These are phyloP conservation scores for Diplazon laetatorius DNA, from an alignment of 2,888 invertebrate genomes.

Conservation along the genomic window DNA sequence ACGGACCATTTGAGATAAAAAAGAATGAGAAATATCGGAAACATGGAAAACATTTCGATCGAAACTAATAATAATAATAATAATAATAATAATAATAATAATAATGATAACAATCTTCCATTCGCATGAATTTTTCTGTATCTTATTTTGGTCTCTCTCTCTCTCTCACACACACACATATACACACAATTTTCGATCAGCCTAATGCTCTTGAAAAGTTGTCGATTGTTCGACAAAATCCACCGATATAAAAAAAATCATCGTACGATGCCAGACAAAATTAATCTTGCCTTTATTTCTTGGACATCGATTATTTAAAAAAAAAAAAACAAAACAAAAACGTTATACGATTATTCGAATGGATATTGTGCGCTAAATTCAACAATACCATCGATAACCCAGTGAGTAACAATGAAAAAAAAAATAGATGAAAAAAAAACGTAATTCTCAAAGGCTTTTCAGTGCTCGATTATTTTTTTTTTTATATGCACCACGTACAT, in stretches of 20 bases:
- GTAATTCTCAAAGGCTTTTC: slow-evolving; percentile 20
- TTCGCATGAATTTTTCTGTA: slow-evolving; percentile 52
- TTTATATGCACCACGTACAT: slow-evolving; percentile 20
- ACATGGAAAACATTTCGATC: slow-evolving; percentile 31
- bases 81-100: too few species aligned
- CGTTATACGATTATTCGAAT: too few species aligned
- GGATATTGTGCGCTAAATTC: slow-evolving; percentile 67
- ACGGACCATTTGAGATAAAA: slow-evolving; percentile 11
- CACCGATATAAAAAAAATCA: slow-evolving; percentile 36
- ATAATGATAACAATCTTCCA: too few species aligned
- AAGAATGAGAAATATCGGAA: slow-evolving; percentile 29
- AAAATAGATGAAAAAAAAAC: neutral
- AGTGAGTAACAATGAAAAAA: slow-evolving; percentile 4
- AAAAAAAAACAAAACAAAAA: too few species aligned
- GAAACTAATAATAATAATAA: too few species aligned
- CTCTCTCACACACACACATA: slow-evolving; percentile 38
- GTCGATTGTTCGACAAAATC: slow-evolving; percentile 10
- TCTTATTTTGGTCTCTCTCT: neutral
- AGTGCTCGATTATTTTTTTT: slow-evolving; percentile 8
- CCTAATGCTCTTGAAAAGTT: slow-evolving; percentile 43
- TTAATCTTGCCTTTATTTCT: slow-evolving; percentile 61
- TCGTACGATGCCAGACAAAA: slow-evolving; percentile 41
- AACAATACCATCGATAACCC: slow-evolving; percentile 56
- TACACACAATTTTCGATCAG: slow-evolving; percentile 46
- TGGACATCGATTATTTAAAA: slow-evolving; percentile 63